Conservation (phyloP, 2,113 vertebrate genomes). For the Tapirus terrestris region DNA sequence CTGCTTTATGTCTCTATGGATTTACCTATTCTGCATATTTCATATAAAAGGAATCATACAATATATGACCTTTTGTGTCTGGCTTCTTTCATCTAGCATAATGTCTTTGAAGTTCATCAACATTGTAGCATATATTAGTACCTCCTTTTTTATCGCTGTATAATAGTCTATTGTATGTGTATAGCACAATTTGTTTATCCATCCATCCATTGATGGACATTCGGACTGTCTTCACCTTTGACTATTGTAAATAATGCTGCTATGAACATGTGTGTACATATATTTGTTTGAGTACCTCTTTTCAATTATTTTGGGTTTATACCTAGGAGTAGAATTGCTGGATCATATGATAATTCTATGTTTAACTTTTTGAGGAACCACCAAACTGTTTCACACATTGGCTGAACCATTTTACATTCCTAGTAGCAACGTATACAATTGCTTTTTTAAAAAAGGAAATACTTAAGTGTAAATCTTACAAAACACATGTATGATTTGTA, state of each 20-base stretch:
- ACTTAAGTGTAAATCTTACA: neutral
- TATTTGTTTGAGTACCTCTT: neutral
- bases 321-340: neutral
- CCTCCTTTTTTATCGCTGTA: neutral
- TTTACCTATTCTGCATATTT: neutral
- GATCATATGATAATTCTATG: neutral
- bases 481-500: neutral
- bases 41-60: neutral
- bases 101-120: neutral
- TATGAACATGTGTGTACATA: neutral
- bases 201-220: neutral
- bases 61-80: neutral
- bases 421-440: neutral
- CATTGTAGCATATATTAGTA: neutral
- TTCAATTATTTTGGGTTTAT: neutral
- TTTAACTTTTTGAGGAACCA: neutral
- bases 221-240: neutral
- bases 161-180: neutral
- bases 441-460: neutral
- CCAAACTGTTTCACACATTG: neutral
- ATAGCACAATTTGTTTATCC: neutral
- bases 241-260: neutral
- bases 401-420: neutral
- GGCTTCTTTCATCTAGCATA: neutral
- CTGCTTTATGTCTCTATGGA: neutral